Base-by-base conservation (phyloP, 2,113 vertebrate genomes). In the Spea bombifrons region DNA sequence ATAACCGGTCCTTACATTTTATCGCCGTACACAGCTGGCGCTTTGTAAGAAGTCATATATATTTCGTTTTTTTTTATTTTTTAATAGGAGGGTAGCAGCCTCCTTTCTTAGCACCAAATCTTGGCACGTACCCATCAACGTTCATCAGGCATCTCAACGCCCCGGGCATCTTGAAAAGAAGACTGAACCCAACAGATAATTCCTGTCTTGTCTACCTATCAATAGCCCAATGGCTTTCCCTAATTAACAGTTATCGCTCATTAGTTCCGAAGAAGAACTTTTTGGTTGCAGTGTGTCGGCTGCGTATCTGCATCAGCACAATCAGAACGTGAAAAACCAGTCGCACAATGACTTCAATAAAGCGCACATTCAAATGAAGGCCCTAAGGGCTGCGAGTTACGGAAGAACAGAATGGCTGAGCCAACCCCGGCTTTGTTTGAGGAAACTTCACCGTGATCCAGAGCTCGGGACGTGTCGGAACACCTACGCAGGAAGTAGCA, bases 161-260 rank as follows among this genome's bases (percentile, higher is more conserved):
- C 77, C 49, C 4, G 71, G 64, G 77, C 71, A 17, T 65, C 65
- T 73, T 73, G 77, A 67, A 50, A 79, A 79, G 77, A 80, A 17
- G 71, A 73, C 77, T 73, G 77, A 80, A 73, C 77, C 64, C 77
- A 80, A 73, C 52, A 73, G 70, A 80, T 80, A 57, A 73, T 73
- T 66, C 67, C 64, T 80, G 71, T 80, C 77, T 80, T 80, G 50
- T 43, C 6, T 45, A 52, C 43, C 77, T 52, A 59, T 73, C 71
- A 80, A 80, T 80, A 80, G 77, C 53, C 71, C 77, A 67, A 49
- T 80, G 44, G 61, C 44, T 78, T 66, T 52, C 16, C 63, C 77
- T 80, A 80, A 80, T 80, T 80, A 80, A 80, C 77, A 80, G 77
- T 73, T 73, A 80, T 43, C 16, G 77, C 77, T 80, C 77, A 80